Evolutionary conservation across 1,140 invertebrate genomes (phyloP).

Genomic region (Araneus ventricosus): DNA sequence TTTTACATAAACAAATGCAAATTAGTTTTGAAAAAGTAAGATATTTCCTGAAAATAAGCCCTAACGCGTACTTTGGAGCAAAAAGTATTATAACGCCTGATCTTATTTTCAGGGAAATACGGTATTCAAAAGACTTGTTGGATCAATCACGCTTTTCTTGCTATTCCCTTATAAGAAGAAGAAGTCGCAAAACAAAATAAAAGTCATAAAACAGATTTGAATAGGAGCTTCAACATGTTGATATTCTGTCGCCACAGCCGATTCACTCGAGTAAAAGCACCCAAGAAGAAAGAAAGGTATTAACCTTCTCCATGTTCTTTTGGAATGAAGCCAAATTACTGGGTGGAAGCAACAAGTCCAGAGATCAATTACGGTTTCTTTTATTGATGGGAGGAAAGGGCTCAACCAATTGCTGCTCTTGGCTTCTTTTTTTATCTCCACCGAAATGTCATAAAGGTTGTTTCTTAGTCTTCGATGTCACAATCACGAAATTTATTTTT

Average conservation of each 20-base stretch:
- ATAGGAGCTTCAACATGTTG: not conserved
- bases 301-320: constrained; percentile 8
- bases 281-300: not conserved
- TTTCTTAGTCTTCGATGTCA: not conserved
- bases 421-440: not conserved
- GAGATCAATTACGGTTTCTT: constrained; percentile 27
- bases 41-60: too few relatives aligned
- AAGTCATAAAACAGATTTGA: not conserved
- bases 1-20: too few relatives aligned
- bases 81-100: too few relatives aligned
- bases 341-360: not conserved
- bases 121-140: too few relatives aligned
- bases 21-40: too few relatives aligned
- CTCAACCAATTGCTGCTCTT: not conserved
- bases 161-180: too few relatives aligned
- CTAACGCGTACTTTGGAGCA: too few relatives aligned
- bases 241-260: not conserved
- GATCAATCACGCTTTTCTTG: too few relatives aligned
- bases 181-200: too few relatives aligned
- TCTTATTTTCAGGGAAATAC: too few relatives aligned
- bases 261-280: not conserved
- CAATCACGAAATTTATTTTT: not conserved
- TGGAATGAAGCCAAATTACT: constrained; percentile 15
- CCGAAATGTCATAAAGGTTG: not conserved
- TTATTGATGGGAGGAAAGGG: not conserved